phyloP scores from a whole-genome alignment of 2,797 vertebrate species.

The Heteromormyrus szaboi region DNA sequence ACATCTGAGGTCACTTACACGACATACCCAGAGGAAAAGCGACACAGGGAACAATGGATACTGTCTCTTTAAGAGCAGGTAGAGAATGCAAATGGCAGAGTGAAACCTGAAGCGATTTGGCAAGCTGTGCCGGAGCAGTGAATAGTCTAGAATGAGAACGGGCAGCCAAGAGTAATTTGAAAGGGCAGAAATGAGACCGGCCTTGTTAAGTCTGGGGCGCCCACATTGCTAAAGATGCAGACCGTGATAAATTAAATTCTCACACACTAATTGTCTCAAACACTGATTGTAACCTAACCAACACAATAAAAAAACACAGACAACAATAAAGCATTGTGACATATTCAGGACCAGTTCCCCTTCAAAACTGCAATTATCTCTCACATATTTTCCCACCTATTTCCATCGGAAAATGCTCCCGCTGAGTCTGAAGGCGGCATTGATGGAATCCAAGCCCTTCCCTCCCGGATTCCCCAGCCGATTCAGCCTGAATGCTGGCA shows the following conservation, averaged over 20 bases:
- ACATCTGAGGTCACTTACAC: not conserved
- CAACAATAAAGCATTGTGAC: conserved; percentile 10
- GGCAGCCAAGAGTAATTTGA: conserved; percentile 14
- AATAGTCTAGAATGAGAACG: conserved; percentile 12
- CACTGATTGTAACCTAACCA: not conserved
- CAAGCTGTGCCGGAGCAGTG: conserved; percentile 7
- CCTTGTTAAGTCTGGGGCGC: not conserved
- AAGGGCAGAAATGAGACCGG: conserved; percentile 13
- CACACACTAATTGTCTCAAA: conserved; percentile 2
- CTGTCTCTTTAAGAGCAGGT: conserved; percentile 28
- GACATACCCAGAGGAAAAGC: not conserved
- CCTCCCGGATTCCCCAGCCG: not conserved
- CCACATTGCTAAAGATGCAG: not conserved
- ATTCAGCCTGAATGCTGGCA: not conserved
- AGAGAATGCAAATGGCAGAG: conserved; percentile 16
- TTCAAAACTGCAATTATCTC: conserved; percentile 3
- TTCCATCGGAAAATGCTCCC: not conserved
- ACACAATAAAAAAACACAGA: not conserved
- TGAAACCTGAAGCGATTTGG: conserved; percentile 12
- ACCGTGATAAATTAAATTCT: not conserved
- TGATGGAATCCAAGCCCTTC: not conserved
- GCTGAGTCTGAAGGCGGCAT: not conserved
- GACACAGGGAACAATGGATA: not conserved
- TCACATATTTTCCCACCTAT: not conserved
- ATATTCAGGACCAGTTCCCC: not conserved